phyloP scores from a whole-genome alignment of 2,113 vertebrate genomes.

The Engystomops pustulosus region DNA sequence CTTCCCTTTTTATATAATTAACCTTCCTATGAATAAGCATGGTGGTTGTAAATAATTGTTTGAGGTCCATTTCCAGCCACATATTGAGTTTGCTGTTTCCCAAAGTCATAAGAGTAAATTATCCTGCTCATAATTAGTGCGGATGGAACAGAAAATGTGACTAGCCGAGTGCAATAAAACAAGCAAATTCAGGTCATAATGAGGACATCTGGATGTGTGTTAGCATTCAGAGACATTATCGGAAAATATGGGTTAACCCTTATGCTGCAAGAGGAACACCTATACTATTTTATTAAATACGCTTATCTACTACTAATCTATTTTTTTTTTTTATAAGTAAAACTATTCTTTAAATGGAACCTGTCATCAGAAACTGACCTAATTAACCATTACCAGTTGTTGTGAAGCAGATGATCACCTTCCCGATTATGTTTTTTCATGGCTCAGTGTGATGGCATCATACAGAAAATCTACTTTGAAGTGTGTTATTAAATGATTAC shows the following conservation, averaged over 20 bases:
- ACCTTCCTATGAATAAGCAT: background rate
- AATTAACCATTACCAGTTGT: too few species aligned
- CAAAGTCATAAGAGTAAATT: conserved; percentile 50
- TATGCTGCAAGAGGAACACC: background rate
- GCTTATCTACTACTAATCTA: too few species aligned
- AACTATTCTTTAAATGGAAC: too few species aligned
- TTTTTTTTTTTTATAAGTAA: too few species aligned
- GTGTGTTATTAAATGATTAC: too few species aligned
- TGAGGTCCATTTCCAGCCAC: conserved; percentile 12
- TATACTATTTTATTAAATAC: too few species aligned
- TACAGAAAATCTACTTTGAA: too few species aligned
- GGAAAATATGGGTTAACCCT: background rate
- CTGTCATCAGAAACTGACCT: too few species aligned
- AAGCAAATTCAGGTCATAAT: conserved; percentile 38
- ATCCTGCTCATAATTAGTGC: conserved; percentile 41
- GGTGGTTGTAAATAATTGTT: conserved; percentile 5
- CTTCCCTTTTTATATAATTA: conserved; percentile 27
- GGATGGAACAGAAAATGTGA: conserved; percentile 26
- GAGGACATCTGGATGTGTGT: conserved; percentile 31
- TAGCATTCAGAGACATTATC: background rate
- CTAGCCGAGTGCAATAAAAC: conserved; percentile 36
- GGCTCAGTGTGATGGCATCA: too few species aligned
- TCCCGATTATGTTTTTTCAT: too few species aligned
- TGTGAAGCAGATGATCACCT: too few species aligned
- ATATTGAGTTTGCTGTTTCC: conserved; percentile 44